Conservation (phyloP, 64 coral and sea anemone species). For the Dendrophyllia cribrosa region DNA sequence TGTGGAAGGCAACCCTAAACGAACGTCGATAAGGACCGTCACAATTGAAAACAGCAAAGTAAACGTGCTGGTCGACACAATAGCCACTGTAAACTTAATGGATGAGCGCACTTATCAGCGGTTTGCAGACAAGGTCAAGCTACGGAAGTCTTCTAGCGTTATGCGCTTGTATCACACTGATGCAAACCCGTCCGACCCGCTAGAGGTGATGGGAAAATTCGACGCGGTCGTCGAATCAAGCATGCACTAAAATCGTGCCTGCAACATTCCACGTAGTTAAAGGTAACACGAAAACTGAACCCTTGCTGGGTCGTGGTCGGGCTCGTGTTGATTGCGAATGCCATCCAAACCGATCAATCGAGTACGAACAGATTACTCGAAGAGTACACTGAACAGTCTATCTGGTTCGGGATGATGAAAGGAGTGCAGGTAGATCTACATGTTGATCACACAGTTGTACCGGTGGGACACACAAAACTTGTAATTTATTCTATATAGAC, state of each 20-base stretch:
- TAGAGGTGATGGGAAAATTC: conserved; percentile 1
- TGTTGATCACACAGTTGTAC: background rate
- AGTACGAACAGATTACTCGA: background rate
- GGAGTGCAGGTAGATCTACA: background rate
- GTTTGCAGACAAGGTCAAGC: background rate
- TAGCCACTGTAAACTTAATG: background rate
- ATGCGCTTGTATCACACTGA: background rate
- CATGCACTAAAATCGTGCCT: background rate
- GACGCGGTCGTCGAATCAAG: too few species aligned
- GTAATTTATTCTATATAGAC: too few species aligned
- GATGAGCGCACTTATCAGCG: too few species aligned
- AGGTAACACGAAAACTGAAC: background rate
- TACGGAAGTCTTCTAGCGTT: background rate
- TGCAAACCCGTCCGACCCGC: background rate
- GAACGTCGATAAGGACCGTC: background rate
- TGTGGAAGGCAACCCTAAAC: background rate
- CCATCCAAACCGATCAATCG: background rate
- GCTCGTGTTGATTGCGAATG: background rate
- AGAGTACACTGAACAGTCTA: background rate
- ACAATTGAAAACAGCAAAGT: background rate
- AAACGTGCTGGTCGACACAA: background rate
- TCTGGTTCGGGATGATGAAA: conserved; percentile 12
- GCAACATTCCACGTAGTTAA: background rate
- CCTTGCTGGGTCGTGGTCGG: background rate
- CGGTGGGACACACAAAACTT: too few species aligned